phyloP scores from a whole-genome alignment of 2,888 invertebrate genomes.

The Drosophila kanekoi region DNA sequence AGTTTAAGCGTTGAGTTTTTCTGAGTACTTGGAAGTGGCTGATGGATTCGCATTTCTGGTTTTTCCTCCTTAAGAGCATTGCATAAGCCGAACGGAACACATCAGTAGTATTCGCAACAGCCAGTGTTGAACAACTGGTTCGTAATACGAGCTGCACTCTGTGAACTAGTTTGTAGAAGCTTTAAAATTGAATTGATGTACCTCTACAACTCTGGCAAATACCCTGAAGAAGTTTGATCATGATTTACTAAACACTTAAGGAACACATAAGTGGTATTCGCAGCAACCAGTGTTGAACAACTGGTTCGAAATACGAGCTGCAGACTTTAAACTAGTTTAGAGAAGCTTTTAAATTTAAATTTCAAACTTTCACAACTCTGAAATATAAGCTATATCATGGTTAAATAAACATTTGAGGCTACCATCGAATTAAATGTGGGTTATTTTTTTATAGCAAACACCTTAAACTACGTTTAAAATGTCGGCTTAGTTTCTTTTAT shows the following conservation, averaged over 20 bases:
- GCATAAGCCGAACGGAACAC: conserved; percentile 35
- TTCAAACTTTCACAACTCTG: no score
- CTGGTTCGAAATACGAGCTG: conserved; percentile 3
- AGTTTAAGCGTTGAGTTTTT: conserved; percentile 45
- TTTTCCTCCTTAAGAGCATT: conserved; percentile 29
- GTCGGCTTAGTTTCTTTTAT: not conserved
- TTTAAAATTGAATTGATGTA: no score
- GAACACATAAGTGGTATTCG: conserved; percentile 4
- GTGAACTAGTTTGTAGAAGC: conserved; percentile 20
- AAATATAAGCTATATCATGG: not conserved
- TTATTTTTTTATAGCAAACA: not conserved
- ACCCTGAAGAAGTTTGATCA: no score
- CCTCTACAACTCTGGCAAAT: not conserved
- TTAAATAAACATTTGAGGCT: not conserved
- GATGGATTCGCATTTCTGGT: conserved; percentile 41
- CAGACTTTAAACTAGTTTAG: not conserved
- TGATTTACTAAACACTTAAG: no score
- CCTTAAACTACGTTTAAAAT: not conserved
- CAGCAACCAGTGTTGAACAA: conserved; percentile 7
- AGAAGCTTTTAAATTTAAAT: not conserved
- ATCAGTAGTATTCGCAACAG: conserved; percentile 15
- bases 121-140: conserved; percentile 26
- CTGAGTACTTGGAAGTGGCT: conserved; percentile 37
- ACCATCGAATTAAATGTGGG: not conserved
- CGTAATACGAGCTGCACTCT: not conserved